Evolutionary conservation across 2,113 vertebrate species (phyloP).

Genomic region (Agapornis roseicollis): DNA sequence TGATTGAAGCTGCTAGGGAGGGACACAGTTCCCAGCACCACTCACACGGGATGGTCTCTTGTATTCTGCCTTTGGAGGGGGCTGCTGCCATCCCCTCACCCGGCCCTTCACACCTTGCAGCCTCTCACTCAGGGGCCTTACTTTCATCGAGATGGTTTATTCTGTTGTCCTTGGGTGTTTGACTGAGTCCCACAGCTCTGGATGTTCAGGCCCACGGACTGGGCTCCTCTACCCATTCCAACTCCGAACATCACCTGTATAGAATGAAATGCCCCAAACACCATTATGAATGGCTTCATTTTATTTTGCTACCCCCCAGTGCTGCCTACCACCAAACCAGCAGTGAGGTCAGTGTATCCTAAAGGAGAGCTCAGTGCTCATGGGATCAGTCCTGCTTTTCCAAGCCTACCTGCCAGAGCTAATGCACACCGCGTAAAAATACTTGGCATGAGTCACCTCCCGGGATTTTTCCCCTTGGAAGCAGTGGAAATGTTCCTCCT

Average conservation of each 20-base stretch:
- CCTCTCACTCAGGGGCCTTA: not conserved
- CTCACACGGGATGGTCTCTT: not conserved
- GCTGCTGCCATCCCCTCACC: not conserved
- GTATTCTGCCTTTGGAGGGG: not conserved
- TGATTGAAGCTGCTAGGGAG: not conserved
- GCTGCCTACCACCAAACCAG: not conserved
- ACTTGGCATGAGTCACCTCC: not conserved
- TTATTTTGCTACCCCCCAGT: not conserved
- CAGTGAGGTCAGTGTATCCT: not conserved
- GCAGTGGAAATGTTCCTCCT: not conserved
- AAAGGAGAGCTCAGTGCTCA: not conserved
- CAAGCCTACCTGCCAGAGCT: conserved; percentile 7
- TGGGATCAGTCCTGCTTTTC: not conserved
- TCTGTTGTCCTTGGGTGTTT: not conserved
- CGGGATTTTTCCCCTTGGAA: not conserved
- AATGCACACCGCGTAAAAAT: not conserved
- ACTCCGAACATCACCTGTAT: not conserved
- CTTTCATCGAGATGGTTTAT: not conserved
- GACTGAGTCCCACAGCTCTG: not conserved
- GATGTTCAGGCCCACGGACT: not conserved
- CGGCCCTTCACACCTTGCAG: not conserved
- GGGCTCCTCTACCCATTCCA: not conserved
- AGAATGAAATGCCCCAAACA: not conserved
- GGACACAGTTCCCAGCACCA: not conserved
- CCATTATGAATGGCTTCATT: not conserved